Conservation (phyloP, 2,113 vertebrate species). For the Dipodomys ordii region DNA sequence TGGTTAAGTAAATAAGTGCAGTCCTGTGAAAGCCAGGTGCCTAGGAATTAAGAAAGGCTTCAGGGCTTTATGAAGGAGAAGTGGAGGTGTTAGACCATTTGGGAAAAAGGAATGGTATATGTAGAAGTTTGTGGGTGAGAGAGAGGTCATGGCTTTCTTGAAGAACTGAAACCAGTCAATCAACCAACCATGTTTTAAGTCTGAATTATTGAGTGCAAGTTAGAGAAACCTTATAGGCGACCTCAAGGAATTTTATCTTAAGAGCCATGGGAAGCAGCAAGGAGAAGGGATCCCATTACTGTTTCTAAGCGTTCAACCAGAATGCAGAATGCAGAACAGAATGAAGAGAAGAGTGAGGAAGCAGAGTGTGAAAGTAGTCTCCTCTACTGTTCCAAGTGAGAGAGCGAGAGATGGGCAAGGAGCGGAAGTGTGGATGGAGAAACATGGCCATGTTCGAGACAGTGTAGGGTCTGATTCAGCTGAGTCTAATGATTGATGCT, state of each 20-base stretch:
- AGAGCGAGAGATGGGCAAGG: background rate
- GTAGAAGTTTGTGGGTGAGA: background rate
- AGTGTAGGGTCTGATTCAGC: background rate
- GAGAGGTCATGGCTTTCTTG: background rate
- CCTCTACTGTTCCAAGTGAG: background rate
- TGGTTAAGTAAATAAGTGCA: background rate
- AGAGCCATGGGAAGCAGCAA: background rate
- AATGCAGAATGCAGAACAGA: background rate
- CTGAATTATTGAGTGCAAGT: background rate
- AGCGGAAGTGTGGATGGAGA: background rate
- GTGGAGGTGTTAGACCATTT: background rate
- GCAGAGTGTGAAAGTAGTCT: background rate
- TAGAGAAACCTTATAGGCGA: background rate
- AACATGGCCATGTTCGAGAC: background rate
- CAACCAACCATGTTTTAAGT: background rate
- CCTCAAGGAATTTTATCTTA: slow-evolving; percentile 34
- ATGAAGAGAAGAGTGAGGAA: background rate
- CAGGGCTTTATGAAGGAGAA: background rate
- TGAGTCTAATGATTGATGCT: background rate
- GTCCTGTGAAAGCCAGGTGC: background rate
- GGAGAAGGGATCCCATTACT: background rate
- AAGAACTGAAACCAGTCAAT: background rate
- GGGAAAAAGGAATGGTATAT: background rate
- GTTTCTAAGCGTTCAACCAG: background rate
- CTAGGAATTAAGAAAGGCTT: background rate